These are phyloP conservation scores for Balearica regulorum DNA, from an alignment of 2,797 vertebrate genomes.

Conservation along the genomic window DNA sequence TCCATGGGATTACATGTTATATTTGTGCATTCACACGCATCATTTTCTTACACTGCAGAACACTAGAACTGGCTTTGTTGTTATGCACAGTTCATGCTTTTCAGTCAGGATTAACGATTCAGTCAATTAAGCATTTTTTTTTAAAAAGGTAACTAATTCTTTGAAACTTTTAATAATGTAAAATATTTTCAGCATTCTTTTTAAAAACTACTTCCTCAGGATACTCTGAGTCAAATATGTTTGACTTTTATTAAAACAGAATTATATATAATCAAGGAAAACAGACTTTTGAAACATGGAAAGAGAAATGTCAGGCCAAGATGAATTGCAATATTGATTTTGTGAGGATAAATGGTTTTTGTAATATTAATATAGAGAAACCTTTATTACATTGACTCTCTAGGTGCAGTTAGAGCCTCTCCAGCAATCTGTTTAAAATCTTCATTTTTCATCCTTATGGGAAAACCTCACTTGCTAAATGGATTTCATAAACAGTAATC, in stretches of 20 bases:
- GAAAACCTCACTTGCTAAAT: conserved; percentile 79
- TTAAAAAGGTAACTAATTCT: not conserved
- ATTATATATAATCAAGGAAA: conserved; percentile 70
- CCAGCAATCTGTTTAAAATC: conserved; percentile 85
- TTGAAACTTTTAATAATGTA: conserved; percentile 20
- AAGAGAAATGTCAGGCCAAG: conserved; percentile 72
- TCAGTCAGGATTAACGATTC: not conserved
- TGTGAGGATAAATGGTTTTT: conserved; percentile 84
- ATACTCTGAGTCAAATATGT: conserved; percentile 39
- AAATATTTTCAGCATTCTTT: conserved; percentile 43
- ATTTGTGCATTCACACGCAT: not conserved
- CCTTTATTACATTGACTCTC: conserved; percentile 85
- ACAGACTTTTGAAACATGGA: conserved; percentile 67
- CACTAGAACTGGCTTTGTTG: not conserved
- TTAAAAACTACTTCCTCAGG: conserved; percentile 28
- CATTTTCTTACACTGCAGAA: not conserved
- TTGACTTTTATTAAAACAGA: conserved; percentile 71
- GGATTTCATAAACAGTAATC: conserved; percentile 82
- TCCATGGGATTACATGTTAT: not conserved
- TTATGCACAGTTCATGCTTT: not conserved
- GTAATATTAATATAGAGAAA: conserved; percentile 92
- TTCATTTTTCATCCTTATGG: conserved; percentile 85
- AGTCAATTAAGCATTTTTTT: not conserved
- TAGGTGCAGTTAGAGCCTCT: conserved; percentile 75
- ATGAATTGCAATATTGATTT: conserved; percentile 87